Conservation (phyloP, 2,888 invertebrate genomes). For the Cyrtodaria siliqua region DNA sequence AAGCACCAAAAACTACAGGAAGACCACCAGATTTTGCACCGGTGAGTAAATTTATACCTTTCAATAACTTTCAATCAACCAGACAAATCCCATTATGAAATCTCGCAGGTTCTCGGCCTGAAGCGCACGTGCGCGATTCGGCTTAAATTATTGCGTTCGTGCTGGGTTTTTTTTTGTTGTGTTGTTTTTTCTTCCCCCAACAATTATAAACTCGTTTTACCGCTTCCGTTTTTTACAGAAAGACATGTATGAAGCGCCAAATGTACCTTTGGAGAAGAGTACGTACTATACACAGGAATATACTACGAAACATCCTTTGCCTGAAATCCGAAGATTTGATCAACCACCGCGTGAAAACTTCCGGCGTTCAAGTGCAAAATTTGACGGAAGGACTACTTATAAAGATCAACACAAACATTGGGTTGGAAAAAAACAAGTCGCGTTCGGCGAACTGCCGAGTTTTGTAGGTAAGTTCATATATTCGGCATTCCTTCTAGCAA, state of each 20-base stretch:
- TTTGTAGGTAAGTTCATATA: conserved; percentile 81
- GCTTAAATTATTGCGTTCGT: too few species aligned
- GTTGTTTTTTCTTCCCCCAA: too few species aligned
- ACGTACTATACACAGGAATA: conserved; percentile 79
- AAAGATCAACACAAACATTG: conserved; percentile 81
- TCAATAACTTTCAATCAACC: too few species aligned
- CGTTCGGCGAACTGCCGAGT: conserved; percentile 83
- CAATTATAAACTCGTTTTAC: too few species aligned
- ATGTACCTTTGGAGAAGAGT: conserved; percentile 74
- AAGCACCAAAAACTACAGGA: conserved; percentile 66
- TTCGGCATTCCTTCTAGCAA: too few species aligned
- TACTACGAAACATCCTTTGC: conserved; percentile 61
- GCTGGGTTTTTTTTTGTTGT: too few species aligned
- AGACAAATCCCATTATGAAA: too few species aligned
- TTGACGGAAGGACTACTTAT: conserved; percentile 80
- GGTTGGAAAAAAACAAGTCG: conserved; percentile 74
- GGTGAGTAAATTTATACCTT: conserved; percentile 52
- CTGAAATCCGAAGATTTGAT: conserved; percentile 50
- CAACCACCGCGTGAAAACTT: conserved; percentile 65
- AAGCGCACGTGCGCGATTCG: too few species aligned
- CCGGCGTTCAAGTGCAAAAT: conserved; percentile 69
- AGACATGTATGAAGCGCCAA: conserved; percentile 74
- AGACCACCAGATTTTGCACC: conserved; percentile 74
- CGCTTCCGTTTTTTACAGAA: conserved; percentile 76
- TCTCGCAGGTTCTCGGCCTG: too few species aligned